These are phyloP conservation scores for Philopedon plagiatum DNA, from an alignment of 2,888 invertebrate species.

Conservation along the genomic window DNA sequence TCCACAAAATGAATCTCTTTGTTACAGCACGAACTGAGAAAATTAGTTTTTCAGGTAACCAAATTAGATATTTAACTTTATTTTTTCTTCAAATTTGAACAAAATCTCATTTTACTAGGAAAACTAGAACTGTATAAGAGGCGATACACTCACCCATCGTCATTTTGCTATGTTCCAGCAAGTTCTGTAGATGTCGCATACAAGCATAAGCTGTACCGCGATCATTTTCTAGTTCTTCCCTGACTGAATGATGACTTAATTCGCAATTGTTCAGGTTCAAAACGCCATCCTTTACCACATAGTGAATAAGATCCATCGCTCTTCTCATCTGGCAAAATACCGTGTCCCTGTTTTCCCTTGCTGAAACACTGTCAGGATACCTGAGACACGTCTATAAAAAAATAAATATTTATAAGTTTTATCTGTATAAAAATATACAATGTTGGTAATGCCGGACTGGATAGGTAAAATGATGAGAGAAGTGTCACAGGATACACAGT, in stretches of 20 bases:
- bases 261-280: slow-evolving; percentile 63
- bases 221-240: slow-evolving; percentile 77
- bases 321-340: slow-evolving; percentile 98
- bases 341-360: slow-evolving; percentile 95
- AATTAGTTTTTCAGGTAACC: no score
- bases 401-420: slow-evolving; percentile 2
- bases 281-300: slow-evolving; percentile 97
- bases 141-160: slow-evolving; percentile 71
- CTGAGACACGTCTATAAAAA: slow-evolving; percentile 85
- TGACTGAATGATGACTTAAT: slow-evolving; percentile 64
- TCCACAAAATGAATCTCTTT: no score
- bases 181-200: slow-evolving; percentile 86
- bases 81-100: no score
- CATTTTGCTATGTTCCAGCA: slow-evolving; percentile 89
- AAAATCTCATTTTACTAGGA: no score
- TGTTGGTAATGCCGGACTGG: background rate
- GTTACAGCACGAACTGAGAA: no score
- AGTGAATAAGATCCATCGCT: slow-evolving; percentile 97
- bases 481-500: no score
- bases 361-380: slow-evolving; percentile 94
- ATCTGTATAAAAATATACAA: background rate
- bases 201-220: slow-evolving; percentile 85
- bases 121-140: no score
- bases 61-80: no score
- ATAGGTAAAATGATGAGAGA: no score